Evolutionary conservation across 2,888 invertebrate genomes (phyloP), one percentile per base, ranked within the genome.

Genomic region (Cataglyphis livida): DNA sequence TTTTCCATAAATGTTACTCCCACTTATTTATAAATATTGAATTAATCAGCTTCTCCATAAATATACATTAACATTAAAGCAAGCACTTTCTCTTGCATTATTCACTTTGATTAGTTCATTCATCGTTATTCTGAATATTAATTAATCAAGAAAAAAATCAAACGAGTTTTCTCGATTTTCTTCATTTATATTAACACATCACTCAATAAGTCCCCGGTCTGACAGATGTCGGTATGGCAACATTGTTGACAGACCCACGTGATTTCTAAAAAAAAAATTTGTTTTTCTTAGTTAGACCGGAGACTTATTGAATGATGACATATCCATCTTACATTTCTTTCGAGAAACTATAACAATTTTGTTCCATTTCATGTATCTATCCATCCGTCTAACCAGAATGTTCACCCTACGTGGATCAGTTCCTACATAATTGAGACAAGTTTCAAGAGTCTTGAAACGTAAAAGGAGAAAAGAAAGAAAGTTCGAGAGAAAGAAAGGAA

Each of bases 61-160:
- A 35, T 5, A 57, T 51, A 51, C 57, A 59, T 32, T 38, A 35
- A 28, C 62, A 3, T n/a, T 21, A 1, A 35, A 18, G 15, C 9
- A 44, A 25, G 25, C 25, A 1, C 1, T 25, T 25, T 25, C 0
- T 25, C 25, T 25, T 18, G n/a, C 15, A 5, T n/a, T 44, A 32
- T 1, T 74, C n/a, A 48, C 35, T 25, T 62, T n/a, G 3, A n/a
- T 32, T 38, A n/a, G 25, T 28, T 41, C 6, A 44, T 62, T 57
- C 18, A 38, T 71, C 35, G 18, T 62, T 62, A 74, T 74, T 74
- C 64, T 21, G 28, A 74, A 62, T 41, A 28, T 32, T 61, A 59
- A 41, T 15, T 38, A 32, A 44, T 64, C 44, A 10, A 15, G 41
- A 10, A 59, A 41, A 9, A 25, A 32, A 44, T 64, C 44, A 10